A percentile compares a stretch with the other conserved stretches of the same genome.
These are phyloP conservation scores for Acromyrmex charruanus DNA, from an alignment of 1,140 invertebrate genomes.

Conservation along the genomic window DNA sequence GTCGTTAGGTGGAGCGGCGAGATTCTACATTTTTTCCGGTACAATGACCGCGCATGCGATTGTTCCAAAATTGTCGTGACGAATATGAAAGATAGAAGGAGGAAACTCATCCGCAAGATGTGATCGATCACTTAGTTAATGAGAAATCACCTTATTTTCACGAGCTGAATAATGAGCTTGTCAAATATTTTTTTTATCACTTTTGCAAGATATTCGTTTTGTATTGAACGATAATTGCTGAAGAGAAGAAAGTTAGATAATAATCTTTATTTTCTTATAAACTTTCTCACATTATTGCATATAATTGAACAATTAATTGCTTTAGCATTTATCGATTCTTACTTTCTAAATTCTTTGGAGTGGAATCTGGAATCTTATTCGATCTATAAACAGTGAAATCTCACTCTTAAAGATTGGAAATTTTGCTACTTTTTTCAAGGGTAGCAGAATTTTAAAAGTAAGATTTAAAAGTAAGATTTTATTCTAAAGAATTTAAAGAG, in stretches of 20 bases:
- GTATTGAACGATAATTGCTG: conserved; percentile 10
- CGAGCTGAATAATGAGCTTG: background rate
- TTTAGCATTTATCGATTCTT: background rate
- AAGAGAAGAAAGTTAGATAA: background rate
- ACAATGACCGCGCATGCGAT: conserved; percentile 76
- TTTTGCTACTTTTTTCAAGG: too few relatives aligned
- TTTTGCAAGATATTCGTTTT: conserved; percentile 1
- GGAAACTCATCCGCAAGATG: background rate
- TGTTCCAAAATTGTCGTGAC: conserved; percentile 71
- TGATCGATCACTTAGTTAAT: conserved; percentile 21
- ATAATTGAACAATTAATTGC: background rate
- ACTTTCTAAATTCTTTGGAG: too few relatives aligned
- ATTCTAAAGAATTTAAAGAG: too few relatives aligned
- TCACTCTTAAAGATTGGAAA: too few relatives aligned
- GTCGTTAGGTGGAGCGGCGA: conserved; percentile 77
- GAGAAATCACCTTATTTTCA: conserved; percentile 13
- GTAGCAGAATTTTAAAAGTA: too few relatives aligned
- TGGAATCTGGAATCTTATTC: too few relatives aligned
- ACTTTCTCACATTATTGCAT: background rate
- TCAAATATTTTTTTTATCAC: background rate
- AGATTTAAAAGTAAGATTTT: too few relatives aligned
- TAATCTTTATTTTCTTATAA: background rate
- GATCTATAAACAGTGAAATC: too few relatives aligned
- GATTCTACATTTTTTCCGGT: conserved; percentile 79
- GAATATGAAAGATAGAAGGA: background rate